Evolutionary conservation across 2,888 invertebrate genomes (phyloP), one percentile per base, ranked within the genome.

Genomic region (Synergus umbraculus): DNA sequence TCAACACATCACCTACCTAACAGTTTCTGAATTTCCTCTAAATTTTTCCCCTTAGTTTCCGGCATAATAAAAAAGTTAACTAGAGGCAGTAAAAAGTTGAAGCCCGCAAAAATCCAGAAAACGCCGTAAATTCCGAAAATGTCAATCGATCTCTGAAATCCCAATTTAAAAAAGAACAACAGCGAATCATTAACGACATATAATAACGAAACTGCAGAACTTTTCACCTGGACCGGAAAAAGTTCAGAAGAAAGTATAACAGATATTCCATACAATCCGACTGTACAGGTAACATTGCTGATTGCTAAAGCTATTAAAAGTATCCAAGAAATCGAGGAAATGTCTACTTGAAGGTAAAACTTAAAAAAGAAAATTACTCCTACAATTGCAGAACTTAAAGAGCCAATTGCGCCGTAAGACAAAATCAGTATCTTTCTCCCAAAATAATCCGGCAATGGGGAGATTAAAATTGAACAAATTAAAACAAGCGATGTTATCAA

Each of bases 271-370:
- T 29, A 49, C 22, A 69, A 49, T 22, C 69, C 69, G 0, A 22
- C 7, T 22, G 13, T 29, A 49, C 46, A 46, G 12, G 13, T 22
- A 22, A 46, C 22, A 13, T 29, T 18, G 29, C 29, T 46, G 29
- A 69, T 49, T 15, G 29, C 13, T 8, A 69, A 69, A 7, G 44
- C 29, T 46, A 29, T 22, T 29, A 69, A 69, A 1, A 29, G 46
- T 29, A 69, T 29, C 69, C 69, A 69, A 46, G 46, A 69, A 49
- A 69, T 29, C 8, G 29, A 29, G 0, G 69, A 69, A 22, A 49
- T 5, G 29, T 69, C 12, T 0, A 13, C 49, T 8, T 69, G 44
- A 44, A 29, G 46, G 8, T 46, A 5, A 69, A 18, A 69, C 29
- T 49, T 49, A 7, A 22, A 10, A 46, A 69, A 29, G 29, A 46